Evolutionary conservation across 2,113 vertebrate genomes (phyloP), one percentile per base, ranked within the genome.

Genomic region (Embiotoca jacksoni): DNA sequence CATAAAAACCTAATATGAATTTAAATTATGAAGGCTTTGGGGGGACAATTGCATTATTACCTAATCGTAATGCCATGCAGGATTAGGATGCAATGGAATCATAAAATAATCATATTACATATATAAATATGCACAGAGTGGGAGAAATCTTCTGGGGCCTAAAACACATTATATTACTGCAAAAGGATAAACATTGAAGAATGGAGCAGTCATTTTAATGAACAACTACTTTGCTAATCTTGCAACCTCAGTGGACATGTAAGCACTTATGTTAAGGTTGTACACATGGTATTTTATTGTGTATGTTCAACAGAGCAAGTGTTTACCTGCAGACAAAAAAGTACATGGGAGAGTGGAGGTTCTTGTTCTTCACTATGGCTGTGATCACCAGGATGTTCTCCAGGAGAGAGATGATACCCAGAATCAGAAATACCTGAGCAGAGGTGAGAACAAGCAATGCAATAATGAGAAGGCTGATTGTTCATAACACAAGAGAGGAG

Each of bases 261-360:
- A 11, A 44, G 13, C 13, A 3, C 41, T 11, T 44, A 7, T 41
- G 9, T 4, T 6, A 3, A 41, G 39, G 13, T 6, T 44, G 41
- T 11, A 44, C 13, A 11, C 36, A 37, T 37, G 3, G 36, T 37
- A 37, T 32, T 59, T 14, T 5, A 41, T 35, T 10, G 44, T 67
- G 10, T 50, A 15, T 37, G 11, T 15, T 46, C 5, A 62, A 23
- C 6, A 6, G 3, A 3, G 36, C 10, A 57, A 47, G 2, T 2
- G 23, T 14, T 84, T 7, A 93, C 92, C 92, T 93, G 93, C 97
- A 98, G 68, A 99, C 94, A 55, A 99, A 99, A 86, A 98, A 97
- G 88, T 99, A 99, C 98, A 99, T 99, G 46, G 97, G 97, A 0
- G 96, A 98, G 85, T 99, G 98, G 67, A 99, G 93, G 90, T 98